Evolutionary conservation across 1,140 invertebrate species (phyloP).

Genomic region (Planococcus citri): DNA sequence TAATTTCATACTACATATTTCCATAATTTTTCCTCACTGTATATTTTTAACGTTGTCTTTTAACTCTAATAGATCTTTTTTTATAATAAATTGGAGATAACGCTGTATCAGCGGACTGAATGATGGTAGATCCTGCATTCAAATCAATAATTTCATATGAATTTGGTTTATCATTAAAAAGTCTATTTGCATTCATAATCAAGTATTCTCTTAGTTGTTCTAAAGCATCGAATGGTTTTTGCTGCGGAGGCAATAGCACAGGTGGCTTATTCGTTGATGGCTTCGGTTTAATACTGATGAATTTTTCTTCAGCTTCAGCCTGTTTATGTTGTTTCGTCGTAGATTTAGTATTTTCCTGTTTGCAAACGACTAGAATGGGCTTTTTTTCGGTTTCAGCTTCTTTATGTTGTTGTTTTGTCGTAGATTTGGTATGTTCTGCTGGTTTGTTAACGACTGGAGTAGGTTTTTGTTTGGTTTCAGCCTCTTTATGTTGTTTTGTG

Average conservation of each 20-base stretch:
- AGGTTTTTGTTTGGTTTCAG: no score
- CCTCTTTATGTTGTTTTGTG: no score
- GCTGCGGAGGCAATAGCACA: background rate
- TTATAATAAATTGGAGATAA: no score
- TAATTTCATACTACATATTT: no score
- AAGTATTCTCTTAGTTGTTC: background rate
- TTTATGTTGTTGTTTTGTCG: background rate
- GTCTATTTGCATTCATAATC: background rate
- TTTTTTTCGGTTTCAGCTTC: no score
- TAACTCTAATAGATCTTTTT: no score
- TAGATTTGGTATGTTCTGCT: background rate
- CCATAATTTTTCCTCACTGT: no score
- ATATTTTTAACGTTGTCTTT: no score
- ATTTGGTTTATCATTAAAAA: background rate
- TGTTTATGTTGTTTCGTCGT: background rate
- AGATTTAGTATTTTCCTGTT: background rate
- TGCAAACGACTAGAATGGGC: no score
- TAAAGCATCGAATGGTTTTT: background rate
- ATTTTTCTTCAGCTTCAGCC: no score
- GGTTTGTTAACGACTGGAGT: no score
- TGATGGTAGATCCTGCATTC: background rate
- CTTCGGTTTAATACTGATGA: background rate
- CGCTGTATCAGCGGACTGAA: background rate
- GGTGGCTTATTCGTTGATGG: background rate
- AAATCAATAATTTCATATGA: background rate